phyloP scores from a whole-genome alignment of 2,113 vertebrate genomes.

The Epinephelus moara region DNA sequence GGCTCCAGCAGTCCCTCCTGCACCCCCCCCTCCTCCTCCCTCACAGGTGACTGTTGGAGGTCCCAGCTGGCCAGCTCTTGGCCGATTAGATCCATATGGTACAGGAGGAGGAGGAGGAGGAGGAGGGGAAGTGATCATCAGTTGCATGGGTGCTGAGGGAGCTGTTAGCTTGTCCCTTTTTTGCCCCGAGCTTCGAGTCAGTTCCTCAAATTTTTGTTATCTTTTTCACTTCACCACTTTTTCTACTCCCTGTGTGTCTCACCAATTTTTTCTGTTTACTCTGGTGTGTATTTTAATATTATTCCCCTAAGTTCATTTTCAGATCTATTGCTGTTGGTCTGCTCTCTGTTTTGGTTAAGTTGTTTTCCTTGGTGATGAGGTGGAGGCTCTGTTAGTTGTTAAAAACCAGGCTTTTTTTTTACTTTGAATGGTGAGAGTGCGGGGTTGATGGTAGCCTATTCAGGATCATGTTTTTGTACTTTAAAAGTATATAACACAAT shows the following conservation, averaged over 20 bases:
- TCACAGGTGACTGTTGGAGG: conserved; percentile 98
- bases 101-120: conserved; percentile 58
- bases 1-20: conserved; percentile 81
- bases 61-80: conserved; percentile 96
- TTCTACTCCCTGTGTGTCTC: conserved; percentile 18
- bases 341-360: neutral
- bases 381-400: no score
- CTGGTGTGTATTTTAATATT: neutral
- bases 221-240: neutral
- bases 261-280: neutral
- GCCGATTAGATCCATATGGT: conserved; percentile 98
- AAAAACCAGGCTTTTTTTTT: neutral
- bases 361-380: neutral
- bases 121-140: conserved; percentile 38
- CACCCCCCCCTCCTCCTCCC: conserved; percentile 59
- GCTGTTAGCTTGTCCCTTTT: conserved; percentile 69
- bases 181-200: conserved; percentile 30
- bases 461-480: neutral
- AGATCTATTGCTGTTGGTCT: conserved; percentile 11
- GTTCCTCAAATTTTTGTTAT: neutral
- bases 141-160: conserved; percentile 59
- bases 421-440: neutral
- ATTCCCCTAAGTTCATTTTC: conserved; percentile 18
- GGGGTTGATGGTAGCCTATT: neutral
- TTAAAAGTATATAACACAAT: neutral